Evolutionary conservation across 53 echinoderm and acorn worm species (phyloP), one percentile per base, ranked within the genome.

Genomic region (Temnopleurus reevesii): DNA sequence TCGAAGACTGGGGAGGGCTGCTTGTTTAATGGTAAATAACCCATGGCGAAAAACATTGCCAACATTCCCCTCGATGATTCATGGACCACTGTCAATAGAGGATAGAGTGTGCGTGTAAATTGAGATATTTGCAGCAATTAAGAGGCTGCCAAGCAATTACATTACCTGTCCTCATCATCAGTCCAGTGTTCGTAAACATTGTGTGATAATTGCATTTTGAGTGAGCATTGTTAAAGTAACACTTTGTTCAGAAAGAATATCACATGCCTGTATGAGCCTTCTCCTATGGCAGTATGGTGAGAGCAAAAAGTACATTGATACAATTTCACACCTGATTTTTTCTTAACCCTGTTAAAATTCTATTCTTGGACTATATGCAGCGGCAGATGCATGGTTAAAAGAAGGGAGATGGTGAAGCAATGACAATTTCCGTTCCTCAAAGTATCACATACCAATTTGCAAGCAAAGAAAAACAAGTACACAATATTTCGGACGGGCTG

Each of bases 1-100:
- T 41, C n/a, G 6, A 31, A 71, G 38, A 71, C 71, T 38, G 71
- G 80, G 80, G 49, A 80, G 51, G 47, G 80, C 28, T 80, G 80
- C 80, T 51, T 80, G 80, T 51, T 80, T 51, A 71, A 80, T 35
- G 51, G 80, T 80, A 80, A 80, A 80, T 80, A 51, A 49, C 80
- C 51, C 80, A 5, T 80, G 80, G 80, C 29, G 28, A 80, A 71
- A n/a, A 80, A 80, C 80, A 80, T 80, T 80, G 80, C 80, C 80
- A 80, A 80, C 80, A 80, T 80, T 80, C 51, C 79, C 80, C 17
- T 4, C 10, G 28, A 29, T 46, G 51, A 80, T 80, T 51, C 46
- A 49, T 49, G 80, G 51, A 1, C 49, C 29, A 80, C 47, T 80
- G 80, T 80, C 80, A 80, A 80, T 80, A 80, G 71, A 41, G 21